These are phyloP conservation scores for Hafferia zeledoni DNA, from an alignment of 2,797 vertebrate genomes.

Conservation along the genomic window DNA sequence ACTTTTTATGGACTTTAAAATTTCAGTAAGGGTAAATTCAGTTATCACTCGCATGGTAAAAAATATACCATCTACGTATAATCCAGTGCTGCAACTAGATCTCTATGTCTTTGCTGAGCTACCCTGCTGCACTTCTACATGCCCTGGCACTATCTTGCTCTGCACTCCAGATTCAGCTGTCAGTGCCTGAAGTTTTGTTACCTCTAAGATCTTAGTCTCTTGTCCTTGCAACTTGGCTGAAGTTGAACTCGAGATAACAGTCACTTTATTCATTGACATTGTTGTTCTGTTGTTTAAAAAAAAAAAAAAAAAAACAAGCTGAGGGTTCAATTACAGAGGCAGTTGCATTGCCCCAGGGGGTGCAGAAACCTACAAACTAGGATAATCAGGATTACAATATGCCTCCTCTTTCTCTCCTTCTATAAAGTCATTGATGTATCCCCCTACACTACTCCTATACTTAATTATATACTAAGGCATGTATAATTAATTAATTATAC, in stretches of 20 bases:
- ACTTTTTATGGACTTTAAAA: neutral
- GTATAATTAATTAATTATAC: conserved; percentile 68
- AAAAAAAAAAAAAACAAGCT: neutral
- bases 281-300: neutral
- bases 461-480: conserved; percentile 57
- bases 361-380: conserved; percentile 18
- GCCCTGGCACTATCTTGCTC: neutral
- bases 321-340: conserved; percentile 47
- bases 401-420: neutral
- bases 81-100: neutral
- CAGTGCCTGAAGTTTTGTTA: neutral
- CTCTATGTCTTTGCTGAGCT: neutral
- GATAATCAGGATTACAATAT: conserved; percentile 29
- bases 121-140: neutral
- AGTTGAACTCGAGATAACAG: neutral
- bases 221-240: neutral
- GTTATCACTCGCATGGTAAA: neutral
- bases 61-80: neutral
- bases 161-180: neutral
- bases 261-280: neutral
- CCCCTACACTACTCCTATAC: neutral
- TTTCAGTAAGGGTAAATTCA: neutral
- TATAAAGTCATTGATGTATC: neutral
- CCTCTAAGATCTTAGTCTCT: neutral
- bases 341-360: conserved; percentile 17